Percentiles rank a stretch among this genome's conserved stretches.
phyloP scores from a whole-genome alignment of 1,140 invertebrate genomes.

The Hyles euphorbiae region DNA sequence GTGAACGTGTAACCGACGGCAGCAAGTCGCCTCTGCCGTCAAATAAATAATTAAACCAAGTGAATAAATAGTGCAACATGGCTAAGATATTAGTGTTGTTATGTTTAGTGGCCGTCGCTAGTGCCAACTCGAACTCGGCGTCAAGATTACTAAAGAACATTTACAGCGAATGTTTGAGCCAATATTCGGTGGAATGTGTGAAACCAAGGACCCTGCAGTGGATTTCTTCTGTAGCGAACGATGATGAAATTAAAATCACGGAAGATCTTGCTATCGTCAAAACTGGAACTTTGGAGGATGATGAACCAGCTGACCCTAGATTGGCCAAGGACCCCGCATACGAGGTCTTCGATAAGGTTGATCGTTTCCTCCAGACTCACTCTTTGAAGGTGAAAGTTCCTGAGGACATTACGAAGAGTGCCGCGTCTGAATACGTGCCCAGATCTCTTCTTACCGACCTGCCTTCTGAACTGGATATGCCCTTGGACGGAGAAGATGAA shows the following conservation, averaged over 20 bases:
- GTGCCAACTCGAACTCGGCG: slow-evolving; percentile 69
- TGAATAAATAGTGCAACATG: slow-evolving; percentile 56
- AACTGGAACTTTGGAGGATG: slow-evolving; percentile 68
- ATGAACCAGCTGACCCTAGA: slow-evolving; percentile 54
- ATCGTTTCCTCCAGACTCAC: slow-evolving; percentile 80
- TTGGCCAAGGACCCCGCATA: slow-evolving; percentile 58
- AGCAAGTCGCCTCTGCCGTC: slow-evolving; percentile 61
- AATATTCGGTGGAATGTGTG: slow-evolving; percentile 81
- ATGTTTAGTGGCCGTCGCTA: slow-evolving; percentile 45
- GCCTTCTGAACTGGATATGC: slow-evolving; percentile 81
- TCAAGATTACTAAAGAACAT: slow-evolving; percentile 78
- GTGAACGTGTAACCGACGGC: slow-evolving; percentile 59
- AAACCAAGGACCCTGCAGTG: slow-evolving; percentile 86
- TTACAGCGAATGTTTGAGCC: slow-evolving; percentile 79
- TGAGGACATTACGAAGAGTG: slow-evolving; percentile 74
- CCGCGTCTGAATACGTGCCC: slow-evolving; percentile 78
- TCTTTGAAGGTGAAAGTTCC: slow-evolving; percentile 80
- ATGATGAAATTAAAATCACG: slow-evolving; percentile 83
- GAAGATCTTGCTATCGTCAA: slow-evolving; percentile 83
- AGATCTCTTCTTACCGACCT: slow-evolving; percentile 80
- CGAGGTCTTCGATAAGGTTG: slow-evolving; percentile 79
- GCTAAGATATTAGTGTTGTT: slow-evolving; percentile 62
- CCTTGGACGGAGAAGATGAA: slow-evolving; percentile 78
- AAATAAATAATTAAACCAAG: slow-evolving; percentile 30
- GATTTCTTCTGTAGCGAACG: slow-evolving; percentile 79